Evolutionary conservation across 2,113 vertebrate species (phyloP).

Genomic region (Neopipo cinnamomea): DNA sequence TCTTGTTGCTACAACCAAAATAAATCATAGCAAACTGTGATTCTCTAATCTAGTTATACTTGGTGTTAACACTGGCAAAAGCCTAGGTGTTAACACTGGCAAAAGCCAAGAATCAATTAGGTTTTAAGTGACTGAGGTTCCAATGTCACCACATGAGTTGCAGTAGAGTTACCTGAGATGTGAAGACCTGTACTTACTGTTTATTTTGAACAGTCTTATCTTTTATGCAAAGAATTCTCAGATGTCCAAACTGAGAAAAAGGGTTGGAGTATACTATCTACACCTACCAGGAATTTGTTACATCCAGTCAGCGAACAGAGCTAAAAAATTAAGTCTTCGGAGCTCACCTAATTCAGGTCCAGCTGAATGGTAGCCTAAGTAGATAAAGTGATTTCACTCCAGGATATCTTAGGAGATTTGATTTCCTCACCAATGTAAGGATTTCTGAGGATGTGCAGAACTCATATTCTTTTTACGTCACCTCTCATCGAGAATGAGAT

Average conservation of each 20-base stretch:
- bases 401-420: not conserved
- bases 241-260: not conserved
- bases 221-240: not conserved
- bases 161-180: not conserved
- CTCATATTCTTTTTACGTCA: not conserved
- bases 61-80: not conserved
- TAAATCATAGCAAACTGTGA: not conserved
- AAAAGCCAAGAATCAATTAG: not conserved
- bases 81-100: not conserved
- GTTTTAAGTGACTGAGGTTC: not conserved
- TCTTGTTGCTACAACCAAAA: not conserved
- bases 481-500: not conserved
- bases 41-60: not conserved
- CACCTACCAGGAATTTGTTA: not conserved
- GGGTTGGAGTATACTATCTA: not conserved
- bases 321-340: not conserved
- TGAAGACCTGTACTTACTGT: not conserved
- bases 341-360: not conserved
- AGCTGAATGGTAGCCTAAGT: not conserved
- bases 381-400: conserved; percentile 1
- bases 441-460: not conserved
- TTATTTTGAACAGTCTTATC: not conserved
- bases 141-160: not conserved
- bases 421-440: not conserved
- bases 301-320: not conserved